A percentile compares a stretch with the other conserved stretches of the same genome.
These are phyloP conservation scores for Hucho hucho DNA, from an alignment of 2,113 vertebrate genomes.

Conservation along the genomic window DNA sequence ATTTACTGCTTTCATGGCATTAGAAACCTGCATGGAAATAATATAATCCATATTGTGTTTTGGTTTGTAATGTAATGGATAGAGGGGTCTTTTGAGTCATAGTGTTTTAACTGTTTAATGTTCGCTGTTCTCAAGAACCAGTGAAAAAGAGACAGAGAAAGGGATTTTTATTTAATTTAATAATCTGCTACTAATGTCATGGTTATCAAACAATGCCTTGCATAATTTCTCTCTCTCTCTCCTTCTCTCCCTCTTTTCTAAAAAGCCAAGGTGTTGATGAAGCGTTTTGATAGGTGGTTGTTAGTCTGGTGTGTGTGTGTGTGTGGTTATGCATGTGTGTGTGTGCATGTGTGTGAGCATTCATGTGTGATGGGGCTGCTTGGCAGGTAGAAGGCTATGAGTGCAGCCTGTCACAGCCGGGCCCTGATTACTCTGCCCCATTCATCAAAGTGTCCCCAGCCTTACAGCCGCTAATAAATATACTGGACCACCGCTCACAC, in stretches of 20 bases:
- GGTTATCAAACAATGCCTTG: background rate
- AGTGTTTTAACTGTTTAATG: slow-evolving; percentile 31
- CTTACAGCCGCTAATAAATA: slow-evolving; percentile 99
- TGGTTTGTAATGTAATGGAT: slow-evolving; percentile 54
- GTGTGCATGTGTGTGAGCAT: slow-evolving; percentile 30
- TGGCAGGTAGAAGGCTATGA: slow-evolving; percentile 91
- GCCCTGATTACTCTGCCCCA: slow-evolving; percentile 98
- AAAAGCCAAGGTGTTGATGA: background rate
- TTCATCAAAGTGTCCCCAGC: slow-evolving; percentile 99
- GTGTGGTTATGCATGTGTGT: slow-evolving; percentile 26
- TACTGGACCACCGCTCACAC: slow-evolving; percentile 92
- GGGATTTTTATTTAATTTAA: background rate
- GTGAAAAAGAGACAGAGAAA: background rate
- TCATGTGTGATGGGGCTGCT: slow-evolving; percentile 79
- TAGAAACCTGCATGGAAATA: slow-evolving; percentile 60
- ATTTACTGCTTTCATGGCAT: slow-evolving; percentile 65
- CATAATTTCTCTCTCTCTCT: too few relatives aligned
- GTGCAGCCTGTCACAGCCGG: slow-evolving; percentile 90
- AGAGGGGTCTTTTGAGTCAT: slow-evolving; percentile 37
- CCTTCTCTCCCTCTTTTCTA: background rate
- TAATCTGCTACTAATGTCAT: too few relatives aligned
- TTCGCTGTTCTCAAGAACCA: background rate
- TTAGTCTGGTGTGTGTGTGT: background rate
- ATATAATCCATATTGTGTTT: slow-evolving; percentile 69
- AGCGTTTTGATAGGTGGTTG: too few relatives aligned